phyloP scores from a whole-genome alignment of 2,113 vertebrate species.

The Glaucomys volans region DNA sequence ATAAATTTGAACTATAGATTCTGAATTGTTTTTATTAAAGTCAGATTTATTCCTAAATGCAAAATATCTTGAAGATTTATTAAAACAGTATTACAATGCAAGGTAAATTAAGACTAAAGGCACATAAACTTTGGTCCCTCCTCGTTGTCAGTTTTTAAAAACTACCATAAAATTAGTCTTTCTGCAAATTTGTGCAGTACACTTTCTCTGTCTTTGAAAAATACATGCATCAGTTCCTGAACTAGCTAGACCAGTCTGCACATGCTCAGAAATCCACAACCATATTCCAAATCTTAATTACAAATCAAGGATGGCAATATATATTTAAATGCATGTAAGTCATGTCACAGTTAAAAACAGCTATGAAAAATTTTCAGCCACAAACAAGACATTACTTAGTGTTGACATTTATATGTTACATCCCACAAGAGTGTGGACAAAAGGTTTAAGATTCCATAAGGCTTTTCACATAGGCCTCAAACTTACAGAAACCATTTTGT shows the following conservation, averaged over 20 bases:
- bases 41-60: slow-evolving; percentile 93
- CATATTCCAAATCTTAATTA: slow-evolving; percentile 92
- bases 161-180: slow-evolving; percentile 92
- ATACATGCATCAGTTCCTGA: slow-evolving; percentile 94
- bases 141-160: slow-evolving; percentile 93
- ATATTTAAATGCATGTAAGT: slow-evolving; percentile 92
- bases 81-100: slow-evolving; percentile 95
- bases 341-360: slow-evolving; percentile 93
- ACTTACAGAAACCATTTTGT: slow-evolving; percentile 88
- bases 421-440: slow-evolving; percentile 92
- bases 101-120: slow-evolving; percentile 98
- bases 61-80: slow-evolving; percentile 94
- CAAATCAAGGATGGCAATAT: slow-evolving; percentile 93
- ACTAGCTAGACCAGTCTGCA: slow-evolving; percentile 92
- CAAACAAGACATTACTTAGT: slow-evolving; percentile 93
- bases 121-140: slow-evolving; percentile 99
- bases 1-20: slow-evolving; percentile 91
- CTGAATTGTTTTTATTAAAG: slow-evolving; percentile 92
- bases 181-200: slow-evolving; percentile 91
- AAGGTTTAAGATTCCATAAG: slow-evolving; percentile 92
- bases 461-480: slow-evolving; percentile 87
- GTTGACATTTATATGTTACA: slow-evolving; percentile 91
- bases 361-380: slow-evolving; percentile 93
- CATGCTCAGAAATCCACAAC: slow-evolving; percentile 95
- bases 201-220: slow-evolving; percentile 90